phyloP scores from a whole-genome alignment of 2,888 invertebrate species.

The Clusia tigrina region DNA sequence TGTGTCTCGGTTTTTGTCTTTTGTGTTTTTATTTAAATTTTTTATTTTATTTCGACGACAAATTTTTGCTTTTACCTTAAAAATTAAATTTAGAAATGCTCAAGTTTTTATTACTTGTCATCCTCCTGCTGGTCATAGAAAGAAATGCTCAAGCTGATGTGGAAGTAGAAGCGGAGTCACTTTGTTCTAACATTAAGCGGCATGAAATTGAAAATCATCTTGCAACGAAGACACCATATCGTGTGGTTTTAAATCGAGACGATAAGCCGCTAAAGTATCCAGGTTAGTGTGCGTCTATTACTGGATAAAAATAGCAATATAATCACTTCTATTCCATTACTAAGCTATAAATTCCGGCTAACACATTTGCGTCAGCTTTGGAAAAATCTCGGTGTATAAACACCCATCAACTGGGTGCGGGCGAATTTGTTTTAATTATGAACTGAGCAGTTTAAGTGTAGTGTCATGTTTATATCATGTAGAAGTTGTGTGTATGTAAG shows the following conservation, averaged over 20 bases:
- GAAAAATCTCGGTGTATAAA: no score
- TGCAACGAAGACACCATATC: conserved; percentile 77
- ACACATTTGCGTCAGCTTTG: no score
- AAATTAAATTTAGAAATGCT: conserved; percentile 41
- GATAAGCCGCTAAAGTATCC: conserved; percentile 69
- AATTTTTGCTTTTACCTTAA: conserved; percentile 38
- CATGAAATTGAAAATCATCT: conserved; percentile 67
- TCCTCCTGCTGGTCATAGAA: neutral
- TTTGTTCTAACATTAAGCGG: conserved; percentile 45
- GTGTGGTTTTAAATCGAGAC: conserved; percentile 73
- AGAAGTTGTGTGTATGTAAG: no score
- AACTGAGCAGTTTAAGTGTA: no score
- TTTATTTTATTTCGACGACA: conserved; percentile 40
- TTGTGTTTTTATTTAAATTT: conserved; percentile 1
- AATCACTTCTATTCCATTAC: conserved; percentile 13
- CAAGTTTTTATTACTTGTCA: conserved; percentile 3
- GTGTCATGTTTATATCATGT: no score
- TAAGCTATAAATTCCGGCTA: no score
- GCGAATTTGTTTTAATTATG: no score
- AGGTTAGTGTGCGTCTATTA: conserved; percentile 69
- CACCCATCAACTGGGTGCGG: no score
- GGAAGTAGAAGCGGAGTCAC: neutral
- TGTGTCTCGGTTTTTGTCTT: neutral
- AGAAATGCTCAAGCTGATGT: neutral
- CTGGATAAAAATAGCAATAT: neutral